Base-by-base conservation (phyloP, 2,888 invertebrate genomes). In the Lasioglossum villosulum region DNA sequence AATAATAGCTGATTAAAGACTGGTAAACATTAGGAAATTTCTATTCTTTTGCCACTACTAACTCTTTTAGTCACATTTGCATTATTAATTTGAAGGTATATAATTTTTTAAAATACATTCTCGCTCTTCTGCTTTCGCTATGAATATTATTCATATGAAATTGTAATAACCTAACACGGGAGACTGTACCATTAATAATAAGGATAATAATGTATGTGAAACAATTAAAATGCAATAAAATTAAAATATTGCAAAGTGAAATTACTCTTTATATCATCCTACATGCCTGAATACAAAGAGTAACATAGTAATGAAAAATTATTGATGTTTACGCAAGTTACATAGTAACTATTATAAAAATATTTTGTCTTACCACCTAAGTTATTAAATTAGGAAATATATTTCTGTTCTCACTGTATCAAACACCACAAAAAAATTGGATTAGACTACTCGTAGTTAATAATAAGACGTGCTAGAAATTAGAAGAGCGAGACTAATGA, bases 401-500 rank as follows among this genome's bases (percentile, higher is more conserved):
- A 81, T 48, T 74, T 84, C 72, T 78, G 37, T 68, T 34, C n/a
- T 19, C 42, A 52, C 19, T 63, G 48, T 39, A 34, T 63, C 39
- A 30, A 84, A 80, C n/a, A 63, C 39, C 45, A 48, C 30, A 78
- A 71, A 79, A 39, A 63, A 63, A 30, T 63, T 81, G 66, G 30
- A 80, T 59, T 68, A n/a, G 45, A 59, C 42, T 59, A 73, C 37
- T n/a, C 68, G 16, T 48, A 16, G 75, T 48, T 52, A 70, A 63
- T 70, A 63, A 30, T 23, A 34, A 87, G 63, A 59, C 19, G 14
- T 34, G 75, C 75, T 48, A 30, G 52, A 82, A 81, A 85, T 77
- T 84, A 86, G 87, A 84, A 88, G 84, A 88, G 87, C 87, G 82
- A 81, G 86, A 63, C 39, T 79, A 79, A 73, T 76, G 75, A 75